These are phyloP conservation scores for Tribolium castaneum DNA, from an alignment of 1,140 invertebrate species.

Conservation along the genomic window DNA sequence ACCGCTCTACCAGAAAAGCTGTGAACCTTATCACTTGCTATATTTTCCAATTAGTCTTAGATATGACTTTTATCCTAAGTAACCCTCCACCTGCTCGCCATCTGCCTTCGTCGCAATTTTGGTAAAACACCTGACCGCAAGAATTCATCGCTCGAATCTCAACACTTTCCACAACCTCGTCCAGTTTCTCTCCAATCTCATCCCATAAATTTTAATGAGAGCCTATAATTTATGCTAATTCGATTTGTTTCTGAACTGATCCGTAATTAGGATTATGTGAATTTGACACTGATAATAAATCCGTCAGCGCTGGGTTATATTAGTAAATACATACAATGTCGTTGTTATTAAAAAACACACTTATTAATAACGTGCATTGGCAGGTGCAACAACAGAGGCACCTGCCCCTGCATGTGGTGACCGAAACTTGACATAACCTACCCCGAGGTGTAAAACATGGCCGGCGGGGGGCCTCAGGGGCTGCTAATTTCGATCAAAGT, in stretches of 20 bases:
- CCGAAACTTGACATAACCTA: conserved; percentile 46
- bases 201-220: conserved; percentile 10
- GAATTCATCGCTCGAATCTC: neutral
- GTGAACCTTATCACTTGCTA: neutral
- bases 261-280: conserved; percentile 16
- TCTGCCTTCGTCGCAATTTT: conserved; percentile 4
- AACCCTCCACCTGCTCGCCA: neutral
- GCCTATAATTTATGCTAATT: conserved; percentile 17
- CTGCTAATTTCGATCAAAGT: neutral
- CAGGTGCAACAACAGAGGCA: conserved; percentile 39
- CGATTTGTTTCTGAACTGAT: neutral
- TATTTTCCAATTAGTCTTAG: neutral
- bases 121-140: neutral
- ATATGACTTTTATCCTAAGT: neutral
- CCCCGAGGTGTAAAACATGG: conserved; percentile 24
- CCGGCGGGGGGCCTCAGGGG: neutral
- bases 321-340: neutral
- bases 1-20: neutral
- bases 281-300: conserved; percentile 2
- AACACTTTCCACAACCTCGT: neutral
- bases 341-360: conserved; percentile 13
- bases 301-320: neutral
- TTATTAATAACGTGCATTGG: conserved; percentile 36
- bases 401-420: conserved; percentile 47
- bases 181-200: neutral